Evolutionary conservation across 2,113 vertebrate species (phyloP).

Genomic region (Scolopax mira): DNA sequence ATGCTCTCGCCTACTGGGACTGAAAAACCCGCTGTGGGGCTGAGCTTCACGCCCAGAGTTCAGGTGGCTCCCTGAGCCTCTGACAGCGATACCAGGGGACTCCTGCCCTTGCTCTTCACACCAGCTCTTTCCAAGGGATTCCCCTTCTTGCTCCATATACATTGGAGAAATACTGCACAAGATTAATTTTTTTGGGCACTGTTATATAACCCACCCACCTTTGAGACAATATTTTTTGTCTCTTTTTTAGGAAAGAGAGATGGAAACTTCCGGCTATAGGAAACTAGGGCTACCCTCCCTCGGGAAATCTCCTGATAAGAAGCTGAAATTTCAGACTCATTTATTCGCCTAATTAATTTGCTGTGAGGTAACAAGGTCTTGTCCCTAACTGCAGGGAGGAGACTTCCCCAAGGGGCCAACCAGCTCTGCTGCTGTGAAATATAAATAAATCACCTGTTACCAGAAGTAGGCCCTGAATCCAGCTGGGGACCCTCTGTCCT

Average conservation of each 20-base stretch:
- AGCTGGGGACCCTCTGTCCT: background rate
- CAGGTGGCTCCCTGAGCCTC: background rate
- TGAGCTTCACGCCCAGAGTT: fast-evolving
- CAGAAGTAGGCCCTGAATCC: background rate
- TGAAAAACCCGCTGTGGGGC: fast-evolving
- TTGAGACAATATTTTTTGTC: background rate
- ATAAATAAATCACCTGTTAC: background rate
- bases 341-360: background rate
- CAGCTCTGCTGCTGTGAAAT: background rate
- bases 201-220: background rate
- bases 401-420: background rate
- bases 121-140: background rate
- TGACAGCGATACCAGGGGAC: fast-evolving
- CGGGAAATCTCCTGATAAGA: background rate
- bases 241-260: background rate
- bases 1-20: background rate
- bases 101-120: background rate
- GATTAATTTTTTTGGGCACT: background rate
- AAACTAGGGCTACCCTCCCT: background rate
- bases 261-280: background rate
- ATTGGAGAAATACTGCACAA: background rate
- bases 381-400: background rate
- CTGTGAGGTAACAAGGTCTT: background rate
- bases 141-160: background rate
- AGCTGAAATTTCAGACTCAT: background rate